A percentile compares a stretch with the other conserved stretches of the same genome.
These are phyloP conservation scores for Pygoscelis antarcticus DNA, from an alignment of 2,113 vertebrate species.

Conservation along the genomic window DNA sequence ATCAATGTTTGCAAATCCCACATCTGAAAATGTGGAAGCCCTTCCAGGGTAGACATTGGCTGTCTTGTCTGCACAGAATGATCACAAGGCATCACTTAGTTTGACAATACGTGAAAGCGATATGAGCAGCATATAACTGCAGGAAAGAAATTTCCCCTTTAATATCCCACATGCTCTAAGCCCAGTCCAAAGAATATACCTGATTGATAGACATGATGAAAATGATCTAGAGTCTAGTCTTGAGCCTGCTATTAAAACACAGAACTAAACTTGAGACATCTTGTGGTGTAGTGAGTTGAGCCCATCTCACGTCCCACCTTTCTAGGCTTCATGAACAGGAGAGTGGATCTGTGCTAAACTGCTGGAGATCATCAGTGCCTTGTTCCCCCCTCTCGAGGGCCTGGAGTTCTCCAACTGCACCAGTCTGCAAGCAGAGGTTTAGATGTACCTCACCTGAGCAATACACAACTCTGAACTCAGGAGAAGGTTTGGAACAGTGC, in stretches of 20 bases:
- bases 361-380: background rate
- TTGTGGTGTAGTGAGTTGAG: background rate
- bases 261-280: background rate
- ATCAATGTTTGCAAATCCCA: background rate
- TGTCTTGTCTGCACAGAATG: background rate
- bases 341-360: background rate
- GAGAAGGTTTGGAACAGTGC: background rate
- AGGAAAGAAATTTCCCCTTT: background rate
- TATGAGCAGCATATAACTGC: background rate
- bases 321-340: background rate
- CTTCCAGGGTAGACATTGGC: background rate
- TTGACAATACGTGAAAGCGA: background rate
- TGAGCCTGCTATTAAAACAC: background rate
- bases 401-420: background rate
- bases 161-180: background rate
- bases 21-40: background rate
- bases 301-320: background rate
- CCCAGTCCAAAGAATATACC: background rate
- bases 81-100: fast-evolving
- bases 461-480: background rate
- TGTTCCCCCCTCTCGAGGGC: background rate
- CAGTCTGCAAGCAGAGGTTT: background rate
- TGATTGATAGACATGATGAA: background rate
- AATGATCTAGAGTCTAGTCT: background rate
- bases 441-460: background rate